Evolutionary conservation across 2,797 vertebrate species (phyloP).

Genomic region (Nannoperca obscura): DNA sequence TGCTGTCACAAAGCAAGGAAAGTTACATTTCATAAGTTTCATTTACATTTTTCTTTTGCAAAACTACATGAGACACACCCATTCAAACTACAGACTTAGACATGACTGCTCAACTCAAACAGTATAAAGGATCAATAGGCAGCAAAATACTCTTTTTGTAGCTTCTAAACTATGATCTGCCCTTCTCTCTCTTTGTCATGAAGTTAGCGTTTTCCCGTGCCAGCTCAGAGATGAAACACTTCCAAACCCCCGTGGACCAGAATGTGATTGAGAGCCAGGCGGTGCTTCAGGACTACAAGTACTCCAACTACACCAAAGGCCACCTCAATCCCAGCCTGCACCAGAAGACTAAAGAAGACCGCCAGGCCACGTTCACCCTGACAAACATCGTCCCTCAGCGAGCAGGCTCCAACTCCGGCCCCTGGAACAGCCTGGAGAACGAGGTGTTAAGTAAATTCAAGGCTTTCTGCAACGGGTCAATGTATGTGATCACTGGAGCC

Average conservation of each 20-base stretch:
- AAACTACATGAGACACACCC: not conserved
- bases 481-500: slow-evolving; percentile 75
- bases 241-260: slow-evolving; percentile 49
- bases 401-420: slow-evolving; percentile 67
- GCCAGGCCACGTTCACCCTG: slow-evolving; percentile 78
- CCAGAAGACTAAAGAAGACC: slow-evolving; percentile 50
- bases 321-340: slow-evolving; percentile 81
- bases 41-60: slow-evolving; percentile 25
- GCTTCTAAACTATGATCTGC: not conserved
- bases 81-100: not conserved
- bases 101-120: not conserved
- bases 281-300: slow-evolving; percentile 67
- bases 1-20: not conserved
- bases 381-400: slow-evolving; percentile 79
- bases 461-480: slow-evolving; percentile 51
- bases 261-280: slow-evolving; percentile 81
- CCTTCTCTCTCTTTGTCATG: not conserved
- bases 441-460: slow-evolving; percentile 35
- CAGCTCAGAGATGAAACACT: slow-evolving; percentile 67
- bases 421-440: slow-evolving; percentile 65
- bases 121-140: not conserved
- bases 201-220: slow-evolving; percentile 70
- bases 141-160: not conserved
- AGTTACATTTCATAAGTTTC: not conserved
- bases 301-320: slow-evolving; percentile 75